Evolutionary conservation across 2,113 vertebrate species (phyloP).

Genomic region (Carlito syrichta): DNA sequence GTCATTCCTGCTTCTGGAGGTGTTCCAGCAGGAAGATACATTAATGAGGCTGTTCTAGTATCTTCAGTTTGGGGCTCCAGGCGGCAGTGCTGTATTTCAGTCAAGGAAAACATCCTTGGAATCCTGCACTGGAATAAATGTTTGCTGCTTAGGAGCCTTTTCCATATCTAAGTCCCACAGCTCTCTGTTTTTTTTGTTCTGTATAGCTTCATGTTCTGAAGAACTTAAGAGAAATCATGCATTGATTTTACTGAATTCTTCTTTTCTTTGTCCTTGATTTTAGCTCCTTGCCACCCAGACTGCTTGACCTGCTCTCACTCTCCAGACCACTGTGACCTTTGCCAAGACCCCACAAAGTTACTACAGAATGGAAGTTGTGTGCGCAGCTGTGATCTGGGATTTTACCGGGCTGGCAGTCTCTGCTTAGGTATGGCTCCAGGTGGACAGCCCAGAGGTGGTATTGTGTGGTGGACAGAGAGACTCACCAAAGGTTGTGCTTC

Average conservation of each 20-base stretch:
- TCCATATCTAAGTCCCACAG: not conserved
- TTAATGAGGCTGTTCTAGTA: not conserved
- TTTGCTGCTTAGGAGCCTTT: not conserved
- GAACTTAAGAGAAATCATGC: not conserved
- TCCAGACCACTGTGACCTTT: slow-evolving; percentile 83
- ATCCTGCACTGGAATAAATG: not conserved
- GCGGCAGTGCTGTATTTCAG: not conserved
- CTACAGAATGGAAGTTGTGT: slow-evolving; percentile 86
- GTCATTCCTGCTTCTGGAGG: not conserved
- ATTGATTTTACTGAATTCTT: not conserved
- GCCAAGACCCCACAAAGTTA: slow-evolving; percentile 77
- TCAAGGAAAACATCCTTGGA: not conserved
- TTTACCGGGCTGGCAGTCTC: slow-evolving; percentile 79
- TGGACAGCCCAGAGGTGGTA: not conserved
- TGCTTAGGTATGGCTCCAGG: slow-evolving; percentile 83
- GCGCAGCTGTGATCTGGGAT: slow-evolving; percentile 81
- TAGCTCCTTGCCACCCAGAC: slow-evolving; percentile 85
- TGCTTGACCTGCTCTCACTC: slow-evolving; percentile 86
- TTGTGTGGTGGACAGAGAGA: fast-evolving
- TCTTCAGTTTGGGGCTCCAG: not conserved
- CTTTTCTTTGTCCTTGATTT: not conserved
- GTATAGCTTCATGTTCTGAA: fast-evolving
- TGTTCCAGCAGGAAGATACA: not conserved
- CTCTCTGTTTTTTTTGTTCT: not conserved
- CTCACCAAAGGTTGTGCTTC: not conserved